phyloP scores from a whole-genome alignment of 2,888 invertebrate genomes.

The Scotopteryx bipunctaria region DNA sequence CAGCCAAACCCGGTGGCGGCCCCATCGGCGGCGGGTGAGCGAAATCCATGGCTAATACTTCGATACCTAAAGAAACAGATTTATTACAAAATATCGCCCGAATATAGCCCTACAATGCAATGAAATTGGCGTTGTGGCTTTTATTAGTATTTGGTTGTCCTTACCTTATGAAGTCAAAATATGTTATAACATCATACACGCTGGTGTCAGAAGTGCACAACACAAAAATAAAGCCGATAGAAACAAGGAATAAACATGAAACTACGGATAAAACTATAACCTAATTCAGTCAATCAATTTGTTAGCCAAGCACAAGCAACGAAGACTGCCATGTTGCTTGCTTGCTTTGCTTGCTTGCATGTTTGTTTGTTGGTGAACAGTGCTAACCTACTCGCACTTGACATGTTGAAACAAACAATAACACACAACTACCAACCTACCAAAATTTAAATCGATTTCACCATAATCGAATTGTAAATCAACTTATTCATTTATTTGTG shows the following conservation, averaged over 20 bases:
- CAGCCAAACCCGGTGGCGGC: constrained; percentile 70
- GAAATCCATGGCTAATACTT: constrained; percentile 77
- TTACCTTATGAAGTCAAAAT: constrained; percentile 65
- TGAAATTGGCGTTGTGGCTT: constrained; percentile 40
- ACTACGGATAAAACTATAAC: constrained; percentile 60
- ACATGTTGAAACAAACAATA: constrained; percentile 3
- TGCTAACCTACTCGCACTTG: too few species aligned
- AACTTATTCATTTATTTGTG: too few species aligned
- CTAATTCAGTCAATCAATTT: constrained; percentile 56
- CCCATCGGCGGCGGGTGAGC: constrained; percentile 76
- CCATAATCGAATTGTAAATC: background rate
- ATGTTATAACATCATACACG: constrained; percentile 70
- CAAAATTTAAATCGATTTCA: background rate
- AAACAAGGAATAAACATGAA: constrained; percentile 50
- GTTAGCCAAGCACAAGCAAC: constrained; percentile 35
- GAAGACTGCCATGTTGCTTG: constrained; percentile 50
- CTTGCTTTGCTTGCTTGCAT: constrained; percentile 12
- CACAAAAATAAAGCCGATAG: constrained; percentile 48
- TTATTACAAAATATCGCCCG: constrained; percentile 32
- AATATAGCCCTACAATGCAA: constrained; percentile 39
- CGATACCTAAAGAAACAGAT: constrained; percentile 75
- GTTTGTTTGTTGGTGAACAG: constrained; percentile 7
- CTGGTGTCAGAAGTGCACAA: constrained; percentile 54
- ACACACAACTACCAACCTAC: constrained; percentile 3
- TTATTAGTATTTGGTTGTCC: constrained; percentile 35